Evolutionary conservation across 1,140 invertebrate genomes (phyloP), one percentile per base, ranked within the genome.

Genomic region (Leptoteleia sp.): DNA sequence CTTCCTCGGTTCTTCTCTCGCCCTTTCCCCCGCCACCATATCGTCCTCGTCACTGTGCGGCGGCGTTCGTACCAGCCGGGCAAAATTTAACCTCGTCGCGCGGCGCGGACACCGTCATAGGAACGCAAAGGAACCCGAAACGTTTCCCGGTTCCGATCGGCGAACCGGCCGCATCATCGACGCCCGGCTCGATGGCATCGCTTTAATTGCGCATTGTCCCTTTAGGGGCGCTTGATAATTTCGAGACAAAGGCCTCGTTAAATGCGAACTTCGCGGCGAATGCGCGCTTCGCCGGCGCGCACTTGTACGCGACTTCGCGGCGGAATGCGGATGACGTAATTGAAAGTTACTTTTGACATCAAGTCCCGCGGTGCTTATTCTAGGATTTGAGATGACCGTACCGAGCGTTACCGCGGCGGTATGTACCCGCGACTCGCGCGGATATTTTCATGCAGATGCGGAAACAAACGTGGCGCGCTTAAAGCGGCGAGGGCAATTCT

Each of bases 1-100:
- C 68, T 73, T 82, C 72, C 75, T 70, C 65, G 67, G 45, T 45
- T 79, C 76, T 59, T 78, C 77, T 77, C 31, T 68, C 61, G 47
- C 61, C 47, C 61, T 65, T 65, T 65, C 48, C 48, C 19, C 54
- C 8, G 38, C 62, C 47, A 29, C 48, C n/a, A 31, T 42, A 45
- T 67, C 48, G 4, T 48, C 38, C 50, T 45, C 62, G 47, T 45
- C 62, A 15, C 37, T 3, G 38, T 5, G 54, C 54, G 38, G 54
- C 16, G 9, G 27, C 48, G 27, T 47, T 54, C 48, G 62, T 40
- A 67, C 62, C 62, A 45, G n/a, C 48, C 62, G 40, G 55, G 50
- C 31, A 67, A 67, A 67, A 55, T 67, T 54, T 67, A 67, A 67
- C 62, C 50, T 67, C 62, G 38, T 67, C 62, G 62, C 35, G 31